These are phyloP conservation scores for Chaenodraco wilsoni DNA, from an alignment of 2,797 vertebrate genomes.

Conservation along the genomic window DNA sequence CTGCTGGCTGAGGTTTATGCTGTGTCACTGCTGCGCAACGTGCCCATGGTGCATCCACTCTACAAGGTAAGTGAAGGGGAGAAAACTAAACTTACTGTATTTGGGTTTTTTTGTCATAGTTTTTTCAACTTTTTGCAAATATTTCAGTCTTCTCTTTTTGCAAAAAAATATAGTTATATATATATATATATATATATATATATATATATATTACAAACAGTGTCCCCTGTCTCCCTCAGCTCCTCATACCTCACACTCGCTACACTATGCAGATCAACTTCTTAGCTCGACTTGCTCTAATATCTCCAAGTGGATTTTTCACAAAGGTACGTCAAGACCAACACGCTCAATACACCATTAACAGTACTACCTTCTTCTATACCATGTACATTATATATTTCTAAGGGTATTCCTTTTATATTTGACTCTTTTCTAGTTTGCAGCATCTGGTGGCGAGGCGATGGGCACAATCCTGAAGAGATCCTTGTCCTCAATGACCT, in stretches of 20 bases:
- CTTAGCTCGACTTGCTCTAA: slow-evolving; percentile 53
- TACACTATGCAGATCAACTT: slow-evolving; percentile 77
- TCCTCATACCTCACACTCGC: slow-evolving; percentile 72
- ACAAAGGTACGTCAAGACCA: slow-evolving; percentile 34
- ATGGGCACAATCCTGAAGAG: slow-evolving; percentile 44
- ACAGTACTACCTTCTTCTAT: neutral
- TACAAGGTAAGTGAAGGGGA: slow-evolving; percentile 67
- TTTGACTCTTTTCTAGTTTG: slow-evolving; percentile 37
- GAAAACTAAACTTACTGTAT: neutral
- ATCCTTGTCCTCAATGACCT: slow-evolving; percentile 63
- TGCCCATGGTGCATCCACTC: slow-evolving; percentile 78
- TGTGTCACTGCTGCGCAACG: slow-evolving; percentile 78
- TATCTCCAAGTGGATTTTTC: slow-evolving; percentile 59
- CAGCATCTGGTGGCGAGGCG: slow-evolving; percentile 61
- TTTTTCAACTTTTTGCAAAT: too few relatives aligned
- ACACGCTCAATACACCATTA: neutral
- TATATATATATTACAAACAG: neutral
- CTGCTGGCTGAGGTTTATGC: slow-evolving; percentile 82
- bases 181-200: too few relatives aligned
- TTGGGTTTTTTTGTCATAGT: neutral
- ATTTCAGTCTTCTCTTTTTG: slow-evolving; percentile 2
- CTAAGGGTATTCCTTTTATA: neutral
- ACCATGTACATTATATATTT: neutral
- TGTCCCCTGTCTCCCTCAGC: slow-evolving; percentile 45
- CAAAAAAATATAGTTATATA: neutral